A percentile compares a stretch with the other conserved stretches of the same genome.
Conservation (phyloP, 1,140 invertebrate species). For the Leptinotarsa defecta region DNA sequence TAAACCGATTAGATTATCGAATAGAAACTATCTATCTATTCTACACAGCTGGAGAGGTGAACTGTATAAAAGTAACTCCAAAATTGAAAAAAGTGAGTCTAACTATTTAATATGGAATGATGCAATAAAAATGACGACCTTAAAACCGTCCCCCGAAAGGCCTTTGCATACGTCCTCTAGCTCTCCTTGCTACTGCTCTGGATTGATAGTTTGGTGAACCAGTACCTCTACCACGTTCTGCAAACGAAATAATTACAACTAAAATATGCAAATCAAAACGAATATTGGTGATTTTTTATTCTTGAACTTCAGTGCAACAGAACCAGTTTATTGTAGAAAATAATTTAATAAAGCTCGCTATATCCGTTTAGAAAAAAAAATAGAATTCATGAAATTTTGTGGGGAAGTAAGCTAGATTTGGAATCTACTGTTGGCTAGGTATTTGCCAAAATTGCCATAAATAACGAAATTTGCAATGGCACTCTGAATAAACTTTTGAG, state of each 20-base stretch:
- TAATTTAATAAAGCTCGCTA: too few species aligned
- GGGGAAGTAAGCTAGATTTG: slow-evolving; percentile 39
- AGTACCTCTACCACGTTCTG: slow-evolving; percentile 34
- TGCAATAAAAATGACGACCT: background rate
- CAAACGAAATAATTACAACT: slow-evolving; percentile 25
- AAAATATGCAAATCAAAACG: slow-evolving; percentile 34
- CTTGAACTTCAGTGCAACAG: slow-evolving; percentile 50
- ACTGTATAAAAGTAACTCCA: background rate
- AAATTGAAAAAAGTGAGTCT: background rate
- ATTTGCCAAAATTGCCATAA: too few species aligned
- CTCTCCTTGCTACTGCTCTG: slow-evolving; percentile 38
- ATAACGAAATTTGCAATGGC: too few species aligned
- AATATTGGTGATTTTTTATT: slow-evolving; percentile 42
- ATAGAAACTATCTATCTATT: background rate
- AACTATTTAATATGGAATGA: slow-evolving; percentile 6
- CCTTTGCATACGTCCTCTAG: slow-evolving; percentile 40
- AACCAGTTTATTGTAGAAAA: too few species aligned
- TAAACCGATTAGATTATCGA: background rate
- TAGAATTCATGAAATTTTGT: too few species aligned
- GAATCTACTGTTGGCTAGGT: too few species aligned
- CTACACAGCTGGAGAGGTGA: background rate
- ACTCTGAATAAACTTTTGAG: too few species aligned
- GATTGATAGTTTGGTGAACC: slow-evolving; percentile 30
- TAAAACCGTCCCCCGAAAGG: slow-evolving; percentile 35
- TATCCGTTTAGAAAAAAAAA: too few species aligned